Evolutionary conservation across 2,113 vertebrate genomes (phyloP).

Genomic region (Mus pahari): DNA sequence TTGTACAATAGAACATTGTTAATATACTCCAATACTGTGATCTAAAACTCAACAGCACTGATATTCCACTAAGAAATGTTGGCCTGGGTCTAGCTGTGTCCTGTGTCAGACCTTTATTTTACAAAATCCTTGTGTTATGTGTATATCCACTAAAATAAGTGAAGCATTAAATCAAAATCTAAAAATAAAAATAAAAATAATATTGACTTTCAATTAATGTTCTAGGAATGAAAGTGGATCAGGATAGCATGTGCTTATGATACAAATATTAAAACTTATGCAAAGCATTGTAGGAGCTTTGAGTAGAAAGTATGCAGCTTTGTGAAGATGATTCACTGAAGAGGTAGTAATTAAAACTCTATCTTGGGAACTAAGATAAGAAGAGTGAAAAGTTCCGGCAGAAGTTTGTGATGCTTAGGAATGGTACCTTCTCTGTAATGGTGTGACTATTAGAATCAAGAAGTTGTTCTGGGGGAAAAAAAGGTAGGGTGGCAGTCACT

Average conservation of each 20-base stretch:
- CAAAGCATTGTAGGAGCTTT: background rate
- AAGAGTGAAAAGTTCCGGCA: background rate
- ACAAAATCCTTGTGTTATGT: background rate
- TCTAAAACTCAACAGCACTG: background rate
- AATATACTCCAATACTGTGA: background rate
- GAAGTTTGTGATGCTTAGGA: background rate
- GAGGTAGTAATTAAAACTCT: background rate
- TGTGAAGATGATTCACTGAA: background rate
- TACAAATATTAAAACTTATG: background rate
- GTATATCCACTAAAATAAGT: background rate
- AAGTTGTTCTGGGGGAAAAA: background rate
- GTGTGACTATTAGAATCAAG: background rate
- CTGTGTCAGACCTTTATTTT: background rate
- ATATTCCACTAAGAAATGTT: background rate
- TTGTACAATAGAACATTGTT: background rate
- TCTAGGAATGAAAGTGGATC: background rate
- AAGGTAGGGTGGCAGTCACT: background rate
- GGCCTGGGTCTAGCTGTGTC: background rate
- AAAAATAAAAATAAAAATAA: background rate
- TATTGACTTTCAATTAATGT: background rate
- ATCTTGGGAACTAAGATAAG: background rate
- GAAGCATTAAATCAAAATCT: background rate
- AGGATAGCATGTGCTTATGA: background rate
- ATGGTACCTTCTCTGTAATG: background rate
- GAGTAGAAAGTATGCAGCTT: background rate